Percentiles rank a stretch among this genome's conserved stretches.
Evolutionary conservation across 2,113 vertebrate species (phyloP).

Genomic region (Gambusia affinis): DNA sequence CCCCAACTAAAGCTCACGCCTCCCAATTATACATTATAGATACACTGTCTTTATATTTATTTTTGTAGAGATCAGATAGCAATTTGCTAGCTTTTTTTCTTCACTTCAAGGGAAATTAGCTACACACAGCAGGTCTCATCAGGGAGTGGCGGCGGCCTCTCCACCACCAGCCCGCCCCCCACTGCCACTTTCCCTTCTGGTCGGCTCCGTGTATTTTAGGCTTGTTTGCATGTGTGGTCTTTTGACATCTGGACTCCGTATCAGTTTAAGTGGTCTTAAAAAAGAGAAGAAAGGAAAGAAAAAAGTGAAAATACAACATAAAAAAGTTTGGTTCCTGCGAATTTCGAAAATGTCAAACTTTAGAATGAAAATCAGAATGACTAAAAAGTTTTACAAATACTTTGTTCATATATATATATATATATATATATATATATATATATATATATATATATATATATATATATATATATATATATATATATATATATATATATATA

Average conservation of each 20-base stretch:
- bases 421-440: neutral
- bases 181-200: slow-evolving; percentile 29
- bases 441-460: neutral
- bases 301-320: neutral
- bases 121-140: slow-evolving; percentile 52
- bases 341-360: neutral
- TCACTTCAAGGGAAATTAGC: slow-evolving; percentile 62
- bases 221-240: slow-evolving; percentile 56
- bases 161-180: neutral
- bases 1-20: slow-evolving; percentile 56
- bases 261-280: slow-evolving; percentile 16
- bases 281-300: neutral
- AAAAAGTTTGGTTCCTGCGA: neutral
- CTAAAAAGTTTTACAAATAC: neutral
- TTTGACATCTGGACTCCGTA: slow-evolving; percentile 38
- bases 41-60: slow-evolving; percentile 32
- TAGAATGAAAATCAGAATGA: neutral
- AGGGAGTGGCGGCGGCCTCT: slow-evolving; percentile 51
- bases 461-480: too few relatives aligned
- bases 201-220: slow-evolving; percentile 63
- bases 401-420: neutral
- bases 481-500: neutral
- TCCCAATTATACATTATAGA: slow-evolving; percentile 40
- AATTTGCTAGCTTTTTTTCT: slow-evolving; percentile 47
- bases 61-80: slow-evolving; percentile 19